phyloP scores from a whole-genome alignment of 2,797 vertebrate species.

The Sebastes dallii region DNA sequence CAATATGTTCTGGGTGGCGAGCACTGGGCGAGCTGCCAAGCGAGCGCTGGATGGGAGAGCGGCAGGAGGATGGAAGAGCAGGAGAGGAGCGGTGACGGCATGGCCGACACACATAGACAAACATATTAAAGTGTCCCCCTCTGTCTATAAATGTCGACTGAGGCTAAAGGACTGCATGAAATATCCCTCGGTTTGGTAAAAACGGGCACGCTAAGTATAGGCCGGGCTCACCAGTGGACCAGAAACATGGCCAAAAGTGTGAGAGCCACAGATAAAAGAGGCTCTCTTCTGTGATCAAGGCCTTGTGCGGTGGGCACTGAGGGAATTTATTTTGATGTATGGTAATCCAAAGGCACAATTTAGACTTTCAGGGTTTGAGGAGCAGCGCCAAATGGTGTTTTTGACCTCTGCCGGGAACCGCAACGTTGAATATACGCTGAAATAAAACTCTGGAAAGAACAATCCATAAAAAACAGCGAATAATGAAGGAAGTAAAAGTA shows the following conservation, averaged over 20 bases:
- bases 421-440: constrained; percentile 54
- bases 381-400: constrained; percentile 64
- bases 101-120: constrained; percentile 65
- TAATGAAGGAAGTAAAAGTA: constrained; percentile 55
- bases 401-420: constrained; percentile 66
- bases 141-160: constrained; percentile 75
- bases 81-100: constrained; percentile 52
- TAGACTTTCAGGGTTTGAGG: constrained; percentile 70
- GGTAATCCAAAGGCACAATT: constrained; percentile 78
- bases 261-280: constrained; percentile 77
- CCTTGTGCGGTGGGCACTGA: constrained; percentile 66
- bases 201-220: constrained; percentile 75
- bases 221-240: constrained; percentile 72
- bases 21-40: constrained; percentile 28
- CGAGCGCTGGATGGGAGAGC: constrained; percentile 53
- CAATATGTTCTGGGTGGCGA: constrained; percentile 63
- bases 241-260: constrained; percentile 81
- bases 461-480: constrained; percentile 58
- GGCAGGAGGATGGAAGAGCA: constrained; percentile 56
- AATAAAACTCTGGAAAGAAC: constrained; percentile 53
- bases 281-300: constrained; percentile 74
- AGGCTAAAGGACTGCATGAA: constrained; percentile 65
- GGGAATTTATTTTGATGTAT: constrained; percentile 79
- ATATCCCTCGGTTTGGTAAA: constrained; percentile 71
- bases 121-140: constrained; percentile 76